Evolutionary conservation across 2,113 vertebrate genomes (phyloP), one percentile per base, ranked within the genome.

Genomic region (Arvicanthis niloticus): DNA sequence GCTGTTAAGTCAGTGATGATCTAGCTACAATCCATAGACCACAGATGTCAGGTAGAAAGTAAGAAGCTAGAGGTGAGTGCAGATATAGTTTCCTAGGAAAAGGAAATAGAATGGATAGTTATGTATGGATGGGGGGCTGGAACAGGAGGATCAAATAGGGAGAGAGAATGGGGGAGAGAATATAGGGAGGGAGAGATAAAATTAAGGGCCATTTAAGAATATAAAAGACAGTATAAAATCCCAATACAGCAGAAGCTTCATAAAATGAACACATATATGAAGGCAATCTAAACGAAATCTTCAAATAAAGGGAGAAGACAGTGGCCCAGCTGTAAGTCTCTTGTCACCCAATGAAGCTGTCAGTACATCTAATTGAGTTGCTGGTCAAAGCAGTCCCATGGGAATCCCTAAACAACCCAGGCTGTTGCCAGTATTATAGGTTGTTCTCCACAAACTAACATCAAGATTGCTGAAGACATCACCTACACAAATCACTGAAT

Each of bases 131-230:
- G 9, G 31, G 45, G 4, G 51, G 51, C 5, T 56, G 51, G 19
- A 81, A 81, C 17, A 4, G 78, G 19, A n/a, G 8, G 34, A 81
- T 56, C 19, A 56, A 58, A 53, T 81, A 19, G 8, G 10, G 19
- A 56, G 0, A 11, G 48, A 16, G 16, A 19, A 0, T 16, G 26
- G 48, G 48, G 8, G 77, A 56, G 8, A 2, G 9, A 6, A 80
- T 21, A 21, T 1, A 16, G 31, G 31, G 31, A 34, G 48, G 53
- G 48, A 53, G 29, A 37, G 48, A 8, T 51, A 80, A 34, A 80
- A 80, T 53, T 37, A 80, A 53, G 31, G 48, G 8, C 16, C 51
- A 53, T 37, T 80, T 53, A 31, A 53, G 31, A n/a, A n/a, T n/a
- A n/a, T n/a, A n/a, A n/a, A n/a, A 56, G 9, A 4, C 37, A 80